Percentiles rank a stretch among this genome's conserved stretches.
Evolutionary conservation across 2,113 vertebrate species (phyloP).

Genomic region (Poecile atricapillus): DNA sequence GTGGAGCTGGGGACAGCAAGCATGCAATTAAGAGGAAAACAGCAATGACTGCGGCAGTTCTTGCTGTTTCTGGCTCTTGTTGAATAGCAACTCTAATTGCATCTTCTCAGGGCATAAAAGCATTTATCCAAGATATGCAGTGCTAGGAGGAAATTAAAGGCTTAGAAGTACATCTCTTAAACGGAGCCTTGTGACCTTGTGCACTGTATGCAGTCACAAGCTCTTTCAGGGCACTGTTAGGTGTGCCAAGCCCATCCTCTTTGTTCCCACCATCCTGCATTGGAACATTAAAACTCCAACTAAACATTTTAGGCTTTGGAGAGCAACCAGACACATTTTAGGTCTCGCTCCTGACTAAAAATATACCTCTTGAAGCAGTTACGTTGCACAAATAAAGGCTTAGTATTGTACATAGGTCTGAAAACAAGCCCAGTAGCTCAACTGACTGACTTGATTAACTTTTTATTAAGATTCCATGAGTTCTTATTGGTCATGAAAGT

Average conservation of each 20-base stretch:
- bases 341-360: background rate
- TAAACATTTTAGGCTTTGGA: background rate
- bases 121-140: background rate
- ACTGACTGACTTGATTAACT: background rate
- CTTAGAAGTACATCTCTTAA: background rate
- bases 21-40: slow-evolving; percentile 6
- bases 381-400: background rate
- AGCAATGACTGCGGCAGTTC: background rate
- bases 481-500: background rate
- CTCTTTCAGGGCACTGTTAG: background rate
- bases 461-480: background rate
- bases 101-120: background rate
- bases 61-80: background rate
- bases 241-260: background rate
- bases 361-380: background rate
- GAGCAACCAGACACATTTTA: background rate
- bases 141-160: slow-evolving; percentile 38
- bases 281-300: background rate
- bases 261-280: background rate
- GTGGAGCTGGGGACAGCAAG: background rate
- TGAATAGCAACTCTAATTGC: slow-evolving; percentile 9
- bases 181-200: background rate
- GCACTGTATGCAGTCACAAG: background rate
- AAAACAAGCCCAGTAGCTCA: background rate
- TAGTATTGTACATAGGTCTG: background rate